Percentiles rank a stretch among this genome's conserved stretches.
These are phyloP conservation scores for Asteroscopus sphinx DNA, from an alignment of 2,888 invertebrate species.

Conservation along the genomic window DNA sequence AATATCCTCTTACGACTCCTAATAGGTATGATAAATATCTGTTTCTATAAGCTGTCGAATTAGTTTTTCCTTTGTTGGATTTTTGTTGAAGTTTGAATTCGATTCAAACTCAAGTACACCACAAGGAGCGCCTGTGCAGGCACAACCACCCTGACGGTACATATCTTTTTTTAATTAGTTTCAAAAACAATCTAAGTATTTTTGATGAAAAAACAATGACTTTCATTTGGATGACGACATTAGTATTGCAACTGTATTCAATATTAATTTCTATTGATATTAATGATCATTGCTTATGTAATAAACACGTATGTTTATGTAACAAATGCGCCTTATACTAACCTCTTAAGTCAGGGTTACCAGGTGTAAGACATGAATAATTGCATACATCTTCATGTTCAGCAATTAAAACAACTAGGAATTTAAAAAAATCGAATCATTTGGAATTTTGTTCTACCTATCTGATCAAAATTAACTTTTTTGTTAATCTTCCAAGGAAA, in stretches of 20 bases:
- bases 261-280: slow-evolving; percentile 29
- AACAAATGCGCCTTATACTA: slow-evolving; percentile 33
- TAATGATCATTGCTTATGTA: slow-evolving; percentile 27
- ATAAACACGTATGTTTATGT: slow-evolving; percentile 38
- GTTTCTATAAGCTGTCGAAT: neutral
- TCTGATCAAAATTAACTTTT: too few relatives aligned
- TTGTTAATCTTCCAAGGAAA: too few relatives aligned
- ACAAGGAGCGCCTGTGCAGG: too few relatives aligned
- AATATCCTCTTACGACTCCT: slow-evolving; percentile 21
- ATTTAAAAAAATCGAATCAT: too few relatives aligned
- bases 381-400: neutral
- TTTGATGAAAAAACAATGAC: neutral
- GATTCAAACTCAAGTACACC: too few relatives aligned
- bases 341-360: slow-evolving; percentile 28
- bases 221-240: neutral
- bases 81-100: neutral
- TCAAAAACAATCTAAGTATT: too few relatives aligned
- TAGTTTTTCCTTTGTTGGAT: neutral
- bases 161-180: too few relatives aligned
- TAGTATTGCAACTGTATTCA: slow-evolving; percentile 5
- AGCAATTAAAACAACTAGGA: too few relatives aligned
- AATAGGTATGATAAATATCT: slow-evolving; percentile 1
- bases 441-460: too few relatives aligned
- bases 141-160: too few relatives aligned
- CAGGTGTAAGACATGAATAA: neutral